These are phyloP conservation scores for Burhinus oedicnemus DNA, from an alignment of 2,113 vertebrate species.

Conservation along the genomic window DNA sequence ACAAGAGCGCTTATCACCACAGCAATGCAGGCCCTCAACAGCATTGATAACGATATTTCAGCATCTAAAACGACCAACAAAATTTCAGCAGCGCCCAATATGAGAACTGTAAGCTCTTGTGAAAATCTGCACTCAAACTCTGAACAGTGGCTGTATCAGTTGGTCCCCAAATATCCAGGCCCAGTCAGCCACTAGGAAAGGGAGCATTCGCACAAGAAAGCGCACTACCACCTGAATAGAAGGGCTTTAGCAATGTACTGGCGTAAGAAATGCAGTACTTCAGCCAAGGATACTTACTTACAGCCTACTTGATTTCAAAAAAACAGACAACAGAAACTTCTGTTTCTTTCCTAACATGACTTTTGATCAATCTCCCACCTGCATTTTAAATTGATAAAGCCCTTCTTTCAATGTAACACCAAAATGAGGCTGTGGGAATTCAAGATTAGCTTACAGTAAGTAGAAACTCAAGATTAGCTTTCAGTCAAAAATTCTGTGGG, in stretches of 20 bases:
- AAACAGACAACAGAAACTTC: neutral
- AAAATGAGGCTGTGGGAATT: neutral
- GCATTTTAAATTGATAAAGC: neutral
- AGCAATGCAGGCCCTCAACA: no score
- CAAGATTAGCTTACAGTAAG: neutral
- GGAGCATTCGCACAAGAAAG: neutral
- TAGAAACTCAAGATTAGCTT: constrained; percentile 3
- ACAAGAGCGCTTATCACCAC: neutral
- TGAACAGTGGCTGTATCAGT: fast-evolving
- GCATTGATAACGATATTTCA: neutral
- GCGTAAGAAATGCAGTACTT: neutral
- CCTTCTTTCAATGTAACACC: neutral
- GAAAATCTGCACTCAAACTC: neutral
- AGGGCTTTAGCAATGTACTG: neutral
- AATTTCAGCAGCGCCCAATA: neutral
- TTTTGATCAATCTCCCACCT: neutral
- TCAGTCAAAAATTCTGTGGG: constrained; percentile 12
- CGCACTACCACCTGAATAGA: neutral
- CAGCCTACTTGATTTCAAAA: neutral
- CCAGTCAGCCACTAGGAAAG: neutral
- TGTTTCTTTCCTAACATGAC: neutral
- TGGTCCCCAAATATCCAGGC: neutral
- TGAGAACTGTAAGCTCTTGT: neutral
- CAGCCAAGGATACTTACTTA: neutral
- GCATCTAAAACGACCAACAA: fast-evolving